phyloP scores from a whole-genome alignment of 2,888 invertebrate genomes.

The Thelaira solivaga region DNA sequence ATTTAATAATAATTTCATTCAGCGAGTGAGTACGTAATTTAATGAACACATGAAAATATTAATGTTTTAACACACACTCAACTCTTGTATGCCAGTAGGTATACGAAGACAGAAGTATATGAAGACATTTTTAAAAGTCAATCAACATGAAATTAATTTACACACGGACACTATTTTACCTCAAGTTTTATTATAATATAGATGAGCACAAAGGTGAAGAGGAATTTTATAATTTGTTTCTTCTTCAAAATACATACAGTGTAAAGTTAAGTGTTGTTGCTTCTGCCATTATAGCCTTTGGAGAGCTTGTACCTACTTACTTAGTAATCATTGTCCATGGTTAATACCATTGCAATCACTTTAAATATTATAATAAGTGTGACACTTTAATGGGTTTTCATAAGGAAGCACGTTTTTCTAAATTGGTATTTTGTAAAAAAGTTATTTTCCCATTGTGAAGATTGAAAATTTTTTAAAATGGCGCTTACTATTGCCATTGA shows the following conservation, averaged over 20 bases:
- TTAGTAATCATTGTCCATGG: conserved; percentile 46
- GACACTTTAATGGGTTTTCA: conserved; percentile 73
- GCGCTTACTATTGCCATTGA: conserved; percentile 37
- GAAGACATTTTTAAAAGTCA: conserved; percentile 68
- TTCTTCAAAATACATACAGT: no score
- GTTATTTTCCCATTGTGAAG: neutral
- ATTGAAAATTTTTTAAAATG: conserved; percentile 32
- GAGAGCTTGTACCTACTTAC: neutral
- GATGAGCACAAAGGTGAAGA: neutral
- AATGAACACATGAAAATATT: conserved; percentile 41
- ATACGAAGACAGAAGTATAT: conserved; percentile 65
- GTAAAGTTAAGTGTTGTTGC: no score
- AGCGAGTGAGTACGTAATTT: conserved; percentile 32
- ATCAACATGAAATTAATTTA: conserved; percentile 29
- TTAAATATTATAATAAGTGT: conserved; percentile 74
- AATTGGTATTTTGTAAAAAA: neutral
- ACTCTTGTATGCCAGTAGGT: neutral
- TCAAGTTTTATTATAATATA: neutral
- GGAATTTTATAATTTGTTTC: no score
- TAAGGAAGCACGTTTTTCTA: conserved; percentile 49
- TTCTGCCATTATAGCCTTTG: neutral
- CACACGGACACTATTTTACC: conserved; percentile 47
- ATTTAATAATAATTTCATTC: conserved; percentile 40
- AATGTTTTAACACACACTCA: conserved; percentile 66
- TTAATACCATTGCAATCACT: conserved; percentile 71